These are phyloP conservation scores for Lycaena phlaeas DNA, from an alignment of 2,888 invertebrate genomes.

Conservation along the genomic window DNA sequence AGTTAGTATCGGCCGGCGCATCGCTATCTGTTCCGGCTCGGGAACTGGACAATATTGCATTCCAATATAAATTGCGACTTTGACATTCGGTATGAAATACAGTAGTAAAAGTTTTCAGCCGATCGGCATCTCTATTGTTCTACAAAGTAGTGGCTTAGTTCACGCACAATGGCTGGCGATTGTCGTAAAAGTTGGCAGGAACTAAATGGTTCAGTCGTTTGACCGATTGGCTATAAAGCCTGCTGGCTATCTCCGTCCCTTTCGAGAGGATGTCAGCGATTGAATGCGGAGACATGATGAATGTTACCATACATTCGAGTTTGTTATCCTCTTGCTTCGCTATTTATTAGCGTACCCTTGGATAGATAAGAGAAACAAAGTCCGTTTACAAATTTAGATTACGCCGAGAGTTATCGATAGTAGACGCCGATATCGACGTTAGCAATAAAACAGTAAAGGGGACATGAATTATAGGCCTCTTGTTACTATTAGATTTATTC, in stretches of 20 bases:
- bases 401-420: conserved; percentile 11
- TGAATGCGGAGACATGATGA: conserved; percentile 39
- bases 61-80: conserved; percentile 26
- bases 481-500: too few species aligned
- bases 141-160: conserved; percentile 24
- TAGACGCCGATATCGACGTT: conserved; percentile 11
- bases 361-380: conserved; percentile 11
- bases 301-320: conserved; percentile 35
- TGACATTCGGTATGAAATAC: conserved; percentile 23
- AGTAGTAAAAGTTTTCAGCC: conserved; percentile 25
- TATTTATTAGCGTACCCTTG: conserved; percentile 28
- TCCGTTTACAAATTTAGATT: conserved; percentile 14
- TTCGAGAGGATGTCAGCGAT: conserved; percentile 32
- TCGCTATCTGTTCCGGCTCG: conserved; percentile 30
- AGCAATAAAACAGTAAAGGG: conserved; percentile 11
- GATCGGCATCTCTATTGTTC: conserved; percentile 38
- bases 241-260: conserved; percentile 34
- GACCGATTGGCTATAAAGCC: conserved; percentile 52
- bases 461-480: too few species aligned
- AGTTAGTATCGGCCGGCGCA: conserved; percentile 27
- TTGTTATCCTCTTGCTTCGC: conserved; percentile 31
- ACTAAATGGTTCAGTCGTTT: conserved; percentile 51
- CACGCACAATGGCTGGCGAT: conserved; percentile 39
- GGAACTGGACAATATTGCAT: conserved; percentile 33
- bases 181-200: conserved; percentile 52